A percentile compares a stretch with the other conserved stretches of the same genome.
Conservation (phyloP, 2,797 vertebrate genomes). For the Acipenser oxyrinchus region DNA sequence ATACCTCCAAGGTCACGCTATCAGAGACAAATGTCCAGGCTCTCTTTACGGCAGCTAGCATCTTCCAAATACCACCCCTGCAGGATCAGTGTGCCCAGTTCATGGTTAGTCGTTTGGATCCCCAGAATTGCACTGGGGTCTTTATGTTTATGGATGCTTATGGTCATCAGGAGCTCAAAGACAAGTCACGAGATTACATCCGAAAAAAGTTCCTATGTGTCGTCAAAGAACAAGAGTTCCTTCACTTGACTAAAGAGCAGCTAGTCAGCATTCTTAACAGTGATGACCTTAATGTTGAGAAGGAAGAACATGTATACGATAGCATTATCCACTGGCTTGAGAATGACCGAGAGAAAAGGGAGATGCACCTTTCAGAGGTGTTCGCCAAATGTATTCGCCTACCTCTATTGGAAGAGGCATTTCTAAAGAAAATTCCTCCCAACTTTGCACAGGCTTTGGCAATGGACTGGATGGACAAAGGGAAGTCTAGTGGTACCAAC, state of each 20-base stretch:
- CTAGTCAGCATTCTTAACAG: constrained; percentile 92
- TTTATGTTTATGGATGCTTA: constrained; percentile 98
- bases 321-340: constrained; percentile 95
- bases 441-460: constrained; percentile 79
- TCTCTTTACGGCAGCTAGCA: constrained; percentile 96
- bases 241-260: constrained; percentile 92
- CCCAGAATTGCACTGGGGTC: constrained; percentile 96
- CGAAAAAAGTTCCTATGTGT: constrained; percentile 95
- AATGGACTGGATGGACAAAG: constrained; percentile 73
- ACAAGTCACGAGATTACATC: constrained; percentile 90
- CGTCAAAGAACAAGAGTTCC: constrained; percentile 92
- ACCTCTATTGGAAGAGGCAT: constrained; percentile 87
- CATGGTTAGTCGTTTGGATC: constrained; percentile 96
- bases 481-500: constrained; percentile 70
- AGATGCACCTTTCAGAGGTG: constrained; percentile 79
- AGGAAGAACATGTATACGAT: constrained; percentile 93
- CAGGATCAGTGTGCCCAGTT: constrained; percentile 97
- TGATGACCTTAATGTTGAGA: constrained; percentile 94
- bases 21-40: constrained; percentile 96
- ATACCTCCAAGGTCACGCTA: constrained; percentile 86
- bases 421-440: constrained; percentile 82
- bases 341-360: constrained; percentile 74
- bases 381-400: constrained; percentile 94
- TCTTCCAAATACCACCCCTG: constrained; percentile 97
- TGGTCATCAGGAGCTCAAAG: constrained; percentile 86